These are phyloP conservation scores for Mormyrus hasselquistii DNA, from an alignment of 2,797 vertebrate species.

Conservation along the genomic window DNA sequence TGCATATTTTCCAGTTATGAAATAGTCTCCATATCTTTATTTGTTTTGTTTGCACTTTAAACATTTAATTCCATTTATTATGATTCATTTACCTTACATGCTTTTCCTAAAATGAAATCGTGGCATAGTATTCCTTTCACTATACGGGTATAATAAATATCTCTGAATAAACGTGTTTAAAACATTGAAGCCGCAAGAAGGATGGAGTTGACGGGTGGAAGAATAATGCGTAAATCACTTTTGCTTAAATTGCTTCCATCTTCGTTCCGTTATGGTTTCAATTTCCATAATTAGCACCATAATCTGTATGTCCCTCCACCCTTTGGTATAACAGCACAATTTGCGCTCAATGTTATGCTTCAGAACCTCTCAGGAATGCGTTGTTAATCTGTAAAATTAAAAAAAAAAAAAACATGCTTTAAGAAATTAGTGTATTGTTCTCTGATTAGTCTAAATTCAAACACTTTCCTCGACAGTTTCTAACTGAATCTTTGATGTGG, in stretches of 20 bases:
- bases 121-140: background rate
- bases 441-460: conserved; percentile 32
- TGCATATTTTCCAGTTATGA: background rate
- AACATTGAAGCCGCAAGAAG: background rate
- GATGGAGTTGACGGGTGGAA: conserved; percentile 57
- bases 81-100: background rate
- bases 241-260: conserved; percentile 82
- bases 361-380: conserved; percentile 55
- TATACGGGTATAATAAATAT: background rate
- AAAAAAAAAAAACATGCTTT: conserved; percentile 31
- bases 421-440: conserved; percentile 14
- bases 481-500: conserved; percentile 75
- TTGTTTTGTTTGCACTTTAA: background rate
- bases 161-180: background rate
- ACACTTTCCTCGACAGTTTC: conserved; percentile 68
- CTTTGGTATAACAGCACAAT: conserved; percentile 67
- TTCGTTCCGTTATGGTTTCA: conserved; percentile 74
- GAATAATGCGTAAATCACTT: conserved; percentile 76
- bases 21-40: background rate
- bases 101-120: background rate
- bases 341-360: conserved; percentile 48
- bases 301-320: conserved; percentile 64
- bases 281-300: conserved; percentile 86
- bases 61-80: background rate
- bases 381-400: conserved; percentile 56